Evolutionary conservation across 1,140 invertebrate species (phyloP), one percentile per base, ranked within the genome.

Genomic region (Acromyrmex heyeri): DNA sequence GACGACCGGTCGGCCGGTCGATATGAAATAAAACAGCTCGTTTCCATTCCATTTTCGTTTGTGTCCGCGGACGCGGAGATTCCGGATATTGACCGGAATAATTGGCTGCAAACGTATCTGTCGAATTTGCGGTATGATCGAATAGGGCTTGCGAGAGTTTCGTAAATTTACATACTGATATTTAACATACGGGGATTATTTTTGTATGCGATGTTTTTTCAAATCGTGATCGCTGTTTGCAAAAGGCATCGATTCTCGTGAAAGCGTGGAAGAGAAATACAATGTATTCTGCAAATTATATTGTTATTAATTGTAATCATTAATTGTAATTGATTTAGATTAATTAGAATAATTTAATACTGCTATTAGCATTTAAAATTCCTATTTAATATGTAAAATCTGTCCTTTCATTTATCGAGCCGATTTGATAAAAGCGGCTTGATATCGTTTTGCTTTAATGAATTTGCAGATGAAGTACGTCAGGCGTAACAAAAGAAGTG

Each of bases 1-100:
- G 27, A 67, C n/a, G 16, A 14, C 3, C 67, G 38, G 53, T 5
- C 12, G 2, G 18, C 0, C 79, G 67, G 24, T 18, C 14, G 18
- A 14, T n/a, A 8, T 24, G 55, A 48, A 83, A 83, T 59, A 83
- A 83, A 83, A 83, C 55, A 73, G 44, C 55, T 75, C 53, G 65
- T 83, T 83, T 75, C 79, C 38, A 73, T 83, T 75, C 69, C 79
- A 73, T 73, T 83, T 75, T 75, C 79, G 18, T 73, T 73, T 79
- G n/a, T 27, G 24, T 48, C 14, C 65, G 53, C 34, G 50, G 38
- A 73, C 55, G 21, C 27, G 55, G 21, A 24, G 79, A 59, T 73
- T 48, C 55, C 67, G 67, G 34, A 82, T 69, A 82, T 82, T 73
- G 79, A 38, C 7, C 55, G 69, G 55, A 61, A 83, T 83, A 75